Base-by-base conservation (phyloP, 2,888 invertebrate genomes). In the Apoderus coryli region DNA sequence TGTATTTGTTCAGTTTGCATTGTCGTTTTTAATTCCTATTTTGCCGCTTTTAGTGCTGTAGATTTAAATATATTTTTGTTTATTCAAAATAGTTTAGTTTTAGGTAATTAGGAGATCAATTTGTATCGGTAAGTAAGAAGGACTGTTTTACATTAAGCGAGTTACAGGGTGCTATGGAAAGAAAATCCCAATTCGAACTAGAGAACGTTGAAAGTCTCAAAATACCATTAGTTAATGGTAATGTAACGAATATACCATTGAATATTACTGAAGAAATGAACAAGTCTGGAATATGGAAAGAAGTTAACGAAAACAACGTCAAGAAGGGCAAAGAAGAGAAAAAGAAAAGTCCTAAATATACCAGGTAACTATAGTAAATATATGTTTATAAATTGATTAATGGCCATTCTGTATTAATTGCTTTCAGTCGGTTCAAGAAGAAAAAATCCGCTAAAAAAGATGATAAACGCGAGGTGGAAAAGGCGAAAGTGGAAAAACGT, bases 231-330 rank as follows among this genome's bases (percentile, higher is more conserved):
- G 77, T 82, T 30, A 85, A 86, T 55, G 88, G 88, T 29, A 85
- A 86, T 54, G 76, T 88, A 32, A 80, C 88, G 74, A 85, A 85
- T 53, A 85, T 88, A 42, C 86, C 85, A 2, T 58, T 84, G 45
- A 89, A 88, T 54, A 84, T 92, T 51, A 79, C 88, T 4, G 90
- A 93, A 55, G 93, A 93, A 58, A 82, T 93, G 33, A 81, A 89
- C 52, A 85, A 85, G 56, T 81, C 84, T 14, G 82, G 88, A 16
- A 81, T 93, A 49, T 95, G 93, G 93, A 84, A 86, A 50, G 84
- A 86, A 59, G 79, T 86, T 9, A 85, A 84, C 53, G 76, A 75
- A 47, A 66, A 65, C 38, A 25, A 24, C 3, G 36, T 41, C 2
- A 45, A 46, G n/a, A 64, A 63, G 41, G 61, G 63, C 27, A 49